phyloP scores from a whole-genome alignment of 2,888 invertebrate species.

The Malthinus flaveolus region DNA sequence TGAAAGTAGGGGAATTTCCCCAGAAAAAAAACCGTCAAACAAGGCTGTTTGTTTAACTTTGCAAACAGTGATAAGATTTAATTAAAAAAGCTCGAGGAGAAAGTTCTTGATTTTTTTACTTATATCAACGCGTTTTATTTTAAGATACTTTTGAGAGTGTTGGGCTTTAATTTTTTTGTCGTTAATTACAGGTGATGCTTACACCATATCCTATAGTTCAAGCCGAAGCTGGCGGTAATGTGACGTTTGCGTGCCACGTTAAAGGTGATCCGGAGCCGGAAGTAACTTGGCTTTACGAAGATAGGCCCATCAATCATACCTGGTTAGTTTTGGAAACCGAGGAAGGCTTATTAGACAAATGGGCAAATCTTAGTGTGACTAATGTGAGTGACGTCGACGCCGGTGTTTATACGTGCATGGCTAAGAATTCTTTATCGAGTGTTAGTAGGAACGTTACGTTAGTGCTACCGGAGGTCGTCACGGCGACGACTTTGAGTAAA shows the following conservation, averaged over 20 bases:
- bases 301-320: conserved; percentile 63
- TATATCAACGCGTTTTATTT: neutral
- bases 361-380: conserved; percentile 81
- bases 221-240: conserved; percentile 81
- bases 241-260: conserved; percentile 80
- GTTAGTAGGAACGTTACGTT: conserved; percentile 66
- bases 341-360: conserved; percentile 57
- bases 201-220: conserved; percentile 58
- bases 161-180: neutral
- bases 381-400: conserved; percentile 82
- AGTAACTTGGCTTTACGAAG: conserved; percentile 82
- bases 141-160: neutral
- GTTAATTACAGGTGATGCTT: conserved; percentile 38
- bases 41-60: no score
- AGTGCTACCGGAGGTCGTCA: conserved; percentile 69
- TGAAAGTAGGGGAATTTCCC: no score
- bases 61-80: no score
- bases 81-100: no score
- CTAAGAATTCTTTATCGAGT: conserved; percentile 68
- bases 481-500: conserved; percentile 76
- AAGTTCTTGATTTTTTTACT: neutral
- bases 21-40: no score
- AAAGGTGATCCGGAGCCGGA: conserved; percentile 83
- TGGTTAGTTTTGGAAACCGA: conserved; percentile 55
- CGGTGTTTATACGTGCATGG: conserved; percentile 83